Evolutionary conservation across 2,113 vertebrate genomes (phyloP).

Genomic region (Panthera tigris): DNA sequence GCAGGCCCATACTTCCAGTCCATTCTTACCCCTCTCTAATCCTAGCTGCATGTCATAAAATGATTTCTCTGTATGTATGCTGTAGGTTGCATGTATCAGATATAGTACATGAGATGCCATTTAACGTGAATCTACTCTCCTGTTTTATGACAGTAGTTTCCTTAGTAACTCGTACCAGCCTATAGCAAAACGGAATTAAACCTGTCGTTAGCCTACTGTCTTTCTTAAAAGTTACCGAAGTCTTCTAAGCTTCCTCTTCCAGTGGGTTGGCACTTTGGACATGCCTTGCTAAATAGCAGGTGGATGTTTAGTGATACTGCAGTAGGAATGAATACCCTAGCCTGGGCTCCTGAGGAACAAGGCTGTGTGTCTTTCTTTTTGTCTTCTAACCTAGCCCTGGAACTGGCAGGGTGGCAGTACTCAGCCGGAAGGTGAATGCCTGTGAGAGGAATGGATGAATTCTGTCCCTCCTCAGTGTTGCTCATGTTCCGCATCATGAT

Average conservation of each 20-base stretch:
- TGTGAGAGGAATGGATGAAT: not conserved
- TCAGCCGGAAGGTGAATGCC: fast-evolving
- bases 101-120: not conserved
- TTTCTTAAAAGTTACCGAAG: not conserved
- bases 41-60: not conserved
- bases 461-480: not conserved
- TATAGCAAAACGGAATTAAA: not conserved
- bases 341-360: not conserved
- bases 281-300: not conserved
- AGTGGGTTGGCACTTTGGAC: not conserved
- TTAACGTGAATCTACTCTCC: not conserved
- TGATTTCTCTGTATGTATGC: not conserved
- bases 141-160: not conserved
- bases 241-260: not conserved
- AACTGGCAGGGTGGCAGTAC: not conserved
- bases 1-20: not conserved
- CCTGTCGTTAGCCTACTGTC: not conserved
- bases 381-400: not conserved
- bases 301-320: not conserved
- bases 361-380: not conserved
- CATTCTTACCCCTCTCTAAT: not conserved
- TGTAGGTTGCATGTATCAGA: no score
- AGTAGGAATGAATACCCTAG: fast-evolving
- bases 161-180: not conserved
- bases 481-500: fast-evolving